A percentile compares a stretch with the other conserved stretches of the same genome.
Conservation (phyloP, 2,888 invertebrate genomes). For the Eupithecia tripunctaria region DNA sequence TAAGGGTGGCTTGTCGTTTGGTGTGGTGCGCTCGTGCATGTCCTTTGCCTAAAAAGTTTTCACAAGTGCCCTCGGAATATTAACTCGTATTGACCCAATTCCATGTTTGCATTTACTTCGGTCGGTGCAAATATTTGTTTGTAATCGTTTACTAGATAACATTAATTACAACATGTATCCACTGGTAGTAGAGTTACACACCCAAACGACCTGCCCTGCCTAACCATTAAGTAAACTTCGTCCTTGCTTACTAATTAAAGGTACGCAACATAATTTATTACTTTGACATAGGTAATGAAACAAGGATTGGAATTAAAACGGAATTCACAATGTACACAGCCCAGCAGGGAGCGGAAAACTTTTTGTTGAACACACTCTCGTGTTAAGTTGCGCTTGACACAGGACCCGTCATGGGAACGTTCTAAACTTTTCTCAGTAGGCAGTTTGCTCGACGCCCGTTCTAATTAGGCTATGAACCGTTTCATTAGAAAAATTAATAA, state of each 20-base stretch:
- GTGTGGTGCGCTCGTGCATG: conserved; percentile 32
- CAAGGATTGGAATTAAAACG: conserved; percentile 48
- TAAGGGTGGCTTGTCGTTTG: conserved; percentile 51
- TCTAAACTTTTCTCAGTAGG: conserved; percentile 69
- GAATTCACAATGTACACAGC: conserved; percentile 44
- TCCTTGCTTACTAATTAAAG: conserved; percentile 27
- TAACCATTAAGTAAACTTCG: background rate
- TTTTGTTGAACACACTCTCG: conserved; percentile 61
- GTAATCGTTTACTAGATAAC: background rate
- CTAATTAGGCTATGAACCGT: conserved; percentile 63
- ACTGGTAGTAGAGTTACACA: conserved; percentile 3
- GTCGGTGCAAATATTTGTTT: background rate
- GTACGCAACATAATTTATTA: conserved; percentile 37
- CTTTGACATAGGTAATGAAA: conserved; percentile 46
- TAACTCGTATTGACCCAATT: conserved; percentile 31
- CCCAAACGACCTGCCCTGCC: background rate
- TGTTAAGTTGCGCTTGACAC: conserved; percentile 65
- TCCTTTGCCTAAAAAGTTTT: conserved; percentile 32
- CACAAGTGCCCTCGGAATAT: conserved; percentile 32
- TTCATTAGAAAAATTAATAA: conserved; percentile 73
- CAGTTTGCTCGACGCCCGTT: conserved; percentile 57
- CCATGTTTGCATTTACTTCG: conserved; percentile 15
- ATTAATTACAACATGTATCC: background rate
- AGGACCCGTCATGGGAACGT: conserved; percentile 62
- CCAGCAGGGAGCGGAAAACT: conserved; percentile 57